Conservation (phyloP, 2,113 vertebrate genomes). For the Melanerpes formicivorus region DNA sequence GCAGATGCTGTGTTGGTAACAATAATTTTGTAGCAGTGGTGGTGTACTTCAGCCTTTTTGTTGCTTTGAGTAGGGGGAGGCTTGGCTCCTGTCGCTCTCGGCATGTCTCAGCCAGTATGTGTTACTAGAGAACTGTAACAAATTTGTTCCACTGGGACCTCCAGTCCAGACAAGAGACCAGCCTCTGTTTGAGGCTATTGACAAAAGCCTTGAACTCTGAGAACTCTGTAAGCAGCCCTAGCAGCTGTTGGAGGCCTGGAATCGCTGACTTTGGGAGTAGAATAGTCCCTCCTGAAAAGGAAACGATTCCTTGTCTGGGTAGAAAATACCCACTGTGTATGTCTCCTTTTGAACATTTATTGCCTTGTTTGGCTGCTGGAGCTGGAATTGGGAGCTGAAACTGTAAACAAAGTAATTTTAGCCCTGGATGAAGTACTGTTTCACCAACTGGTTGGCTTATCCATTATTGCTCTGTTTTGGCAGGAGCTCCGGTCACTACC, state of each 20-base stretch:
- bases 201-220: not conserved
- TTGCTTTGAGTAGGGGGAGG: not conserved
- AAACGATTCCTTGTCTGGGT: not conserved
- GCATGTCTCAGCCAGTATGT: not conserved
- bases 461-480: slow-evolving; percentile 29
- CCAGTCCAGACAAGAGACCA: not conserved
- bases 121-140: not conserved
- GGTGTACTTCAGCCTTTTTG: not conserved
- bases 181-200: not conserved
- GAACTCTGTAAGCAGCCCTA: not conserved
- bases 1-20: not conserved
- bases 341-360: not conserved
- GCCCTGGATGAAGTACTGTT: not conserved
- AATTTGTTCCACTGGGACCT: not conserved
- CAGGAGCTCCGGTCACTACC: slow-evolving; percentile 80
- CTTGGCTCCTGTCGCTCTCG: not conserved
- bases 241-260: not conserved
- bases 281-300: slow-evolving; percentile 47
- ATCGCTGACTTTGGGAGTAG: not conserved
- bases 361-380: slow-evolving; percentile 40
- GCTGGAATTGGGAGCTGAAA: slow-evolving; percentile 34
- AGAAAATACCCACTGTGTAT: not conserved
- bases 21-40: not conserved
- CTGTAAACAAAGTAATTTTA: slow-evolving; percentile 36
- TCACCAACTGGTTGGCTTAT: not conserved